phyloP scores from a whole-genome alignment of 2,888 invertebrate genomes.

The Apocheima hispidaria region DNA sequence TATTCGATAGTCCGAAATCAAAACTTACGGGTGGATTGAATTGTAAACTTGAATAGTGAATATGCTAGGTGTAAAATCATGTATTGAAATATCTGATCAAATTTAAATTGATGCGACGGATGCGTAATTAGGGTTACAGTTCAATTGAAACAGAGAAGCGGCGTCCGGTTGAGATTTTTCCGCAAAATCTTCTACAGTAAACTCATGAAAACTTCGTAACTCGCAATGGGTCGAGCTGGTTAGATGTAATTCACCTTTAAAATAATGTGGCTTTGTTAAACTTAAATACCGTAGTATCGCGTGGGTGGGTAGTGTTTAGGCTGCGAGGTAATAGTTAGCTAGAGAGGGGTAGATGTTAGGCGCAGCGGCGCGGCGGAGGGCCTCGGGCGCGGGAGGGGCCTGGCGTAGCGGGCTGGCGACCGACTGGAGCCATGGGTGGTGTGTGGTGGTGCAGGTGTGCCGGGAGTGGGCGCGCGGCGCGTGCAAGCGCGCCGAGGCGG shows the following conservation, averaged over 20 bases:
- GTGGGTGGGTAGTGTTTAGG: constrained; percentile 18
- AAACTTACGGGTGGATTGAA: constrained; percentile 51
- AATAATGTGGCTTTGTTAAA: background rate
- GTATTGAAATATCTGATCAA: constrained; percentile 26
- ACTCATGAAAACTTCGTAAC: constrained; percentile 3
- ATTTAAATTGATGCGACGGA: constrained; percentile 75
- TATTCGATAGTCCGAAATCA: constrained; percentile 48
- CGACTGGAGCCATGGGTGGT: constrained; percentile 71
- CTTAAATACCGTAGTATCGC: background rate
- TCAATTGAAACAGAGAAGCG: constrained; percentile 62
- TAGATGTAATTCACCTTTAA: background rate
- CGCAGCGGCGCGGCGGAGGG: constrained; percentile 40
- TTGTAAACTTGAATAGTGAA: constrained; percentile 33
- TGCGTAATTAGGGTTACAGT: constrained; percentile 64
- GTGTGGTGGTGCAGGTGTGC: constrained; percentile 93
- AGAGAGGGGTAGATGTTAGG: background rate
- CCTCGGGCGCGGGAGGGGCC: constrained; percentile 43
- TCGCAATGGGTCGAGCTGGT: constrained; percentile 5
- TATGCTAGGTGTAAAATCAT: constrained; percentile 38
- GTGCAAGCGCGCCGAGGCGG: constrained; percentile 98
- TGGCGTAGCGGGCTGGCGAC: constrained; percentile 52
- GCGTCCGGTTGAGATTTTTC: constrained; percentile 74
- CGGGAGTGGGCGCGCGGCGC: constrained; percentile 99
- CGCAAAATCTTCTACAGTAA: constrained; percentile 20
- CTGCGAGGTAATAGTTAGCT: background rate